These are phyloP conservation scores for Poecilia gillii DNA, from an alignment of 2,797 vertebrate species.

Conservation along the genomic window DNA sequence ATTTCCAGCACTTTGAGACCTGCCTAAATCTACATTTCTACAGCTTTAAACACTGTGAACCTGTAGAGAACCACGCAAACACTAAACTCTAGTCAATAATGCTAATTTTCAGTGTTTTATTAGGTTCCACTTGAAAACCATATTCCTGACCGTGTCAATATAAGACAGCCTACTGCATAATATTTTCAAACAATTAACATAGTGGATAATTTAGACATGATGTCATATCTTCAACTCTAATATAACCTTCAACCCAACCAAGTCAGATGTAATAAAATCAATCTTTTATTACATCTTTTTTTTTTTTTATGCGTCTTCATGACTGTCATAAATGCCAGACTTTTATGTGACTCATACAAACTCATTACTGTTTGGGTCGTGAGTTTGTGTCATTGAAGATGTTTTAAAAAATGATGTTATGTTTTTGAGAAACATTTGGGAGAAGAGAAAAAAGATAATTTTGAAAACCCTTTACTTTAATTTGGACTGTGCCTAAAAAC, in stretches of 20 bases:
- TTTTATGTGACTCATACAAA: not conserved
- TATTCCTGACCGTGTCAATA: not conserved
- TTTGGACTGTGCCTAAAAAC: not conserved
- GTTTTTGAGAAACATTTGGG: not conserved
- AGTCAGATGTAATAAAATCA: not conserved
- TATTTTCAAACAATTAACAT: not conserved
- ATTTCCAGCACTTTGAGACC: conserved; percentile 15
- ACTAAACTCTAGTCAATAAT: not conserved
- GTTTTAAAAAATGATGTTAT: not conserved
- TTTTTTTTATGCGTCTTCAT: not conserved
- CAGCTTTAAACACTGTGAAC: not conserved
- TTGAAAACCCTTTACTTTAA: not conserved
- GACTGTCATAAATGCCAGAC: not conserved
- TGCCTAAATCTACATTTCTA: conserved; percentile 12
- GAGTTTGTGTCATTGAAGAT: not conserved
- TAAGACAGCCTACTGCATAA: not conserved
- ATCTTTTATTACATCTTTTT: no score
- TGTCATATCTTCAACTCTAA: not conserved
- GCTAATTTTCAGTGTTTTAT: not conserved
- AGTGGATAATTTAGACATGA: not conserved
- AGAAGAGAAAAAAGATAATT: not conserved
- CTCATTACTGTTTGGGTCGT: not conserved
- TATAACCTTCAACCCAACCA: not conserved
- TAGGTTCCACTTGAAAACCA: not conserved
- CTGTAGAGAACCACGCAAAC: not conserved